Percentiles rank a stretch among this genome's conserved stretches.
These are phyloP conservation scores for Platysteira castanea DNA, from an alignment of 2,113 vertebrate genomes.

Conservation along the genomic window DNA sequence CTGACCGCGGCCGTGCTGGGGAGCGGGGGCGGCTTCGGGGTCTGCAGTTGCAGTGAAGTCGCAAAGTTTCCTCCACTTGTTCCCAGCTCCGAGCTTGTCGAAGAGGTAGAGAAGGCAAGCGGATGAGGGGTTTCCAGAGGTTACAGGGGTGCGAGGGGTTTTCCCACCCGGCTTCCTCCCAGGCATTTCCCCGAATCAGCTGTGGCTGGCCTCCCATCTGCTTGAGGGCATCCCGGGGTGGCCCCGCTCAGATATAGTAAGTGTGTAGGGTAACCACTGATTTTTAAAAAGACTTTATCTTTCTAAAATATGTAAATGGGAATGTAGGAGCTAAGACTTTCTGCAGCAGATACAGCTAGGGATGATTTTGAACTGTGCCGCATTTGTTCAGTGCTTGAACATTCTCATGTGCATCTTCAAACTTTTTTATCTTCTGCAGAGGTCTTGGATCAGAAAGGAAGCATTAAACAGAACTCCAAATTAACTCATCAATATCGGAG, in stretches of 20 bases:
- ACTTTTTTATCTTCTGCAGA: not conserved
- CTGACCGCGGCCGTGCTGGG: accelerated
- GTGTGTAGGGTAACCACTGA: too few relatives aligned
- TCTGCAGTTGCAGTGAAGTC: accelerated
- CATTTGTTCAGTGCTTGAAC: not conserved
- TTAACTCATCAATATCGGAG: not conserved
- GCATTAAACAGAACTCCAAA: not conserved
- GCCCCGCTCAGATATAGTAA: not conserved
- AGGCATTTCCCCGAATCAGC: not conserved
- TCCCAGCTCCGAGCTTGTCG: not conserved
- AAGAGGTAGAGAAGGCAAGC: not conserved
- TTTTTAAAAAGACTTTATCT: not conserved
- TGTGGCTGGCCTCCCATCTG: not conserved
- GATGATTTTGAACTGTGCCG: accelerated
- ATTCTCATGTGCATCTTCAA: not conserved
- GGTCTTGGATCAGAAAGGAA: not conserved
- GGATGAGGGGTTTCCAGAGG: not conserved
- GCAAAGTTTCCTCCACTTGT: accelerated
- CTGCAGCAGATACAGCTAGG: not conserved
- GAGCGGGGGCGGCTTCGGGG: not conserved
- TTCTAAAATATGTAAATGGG: not conserved
- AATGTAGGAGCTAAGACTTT: not conserved
- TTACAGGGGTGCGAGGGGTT: not conserved
- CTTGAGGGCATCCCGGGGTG: accelerated
- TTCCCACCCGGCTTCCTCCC: not conserved